These are phyloP conservation scores for Poeciliopsis gracilis DNA, from an alignment of 2,797 vertebrate genomes.

Conservation along the genomic window DNA sequence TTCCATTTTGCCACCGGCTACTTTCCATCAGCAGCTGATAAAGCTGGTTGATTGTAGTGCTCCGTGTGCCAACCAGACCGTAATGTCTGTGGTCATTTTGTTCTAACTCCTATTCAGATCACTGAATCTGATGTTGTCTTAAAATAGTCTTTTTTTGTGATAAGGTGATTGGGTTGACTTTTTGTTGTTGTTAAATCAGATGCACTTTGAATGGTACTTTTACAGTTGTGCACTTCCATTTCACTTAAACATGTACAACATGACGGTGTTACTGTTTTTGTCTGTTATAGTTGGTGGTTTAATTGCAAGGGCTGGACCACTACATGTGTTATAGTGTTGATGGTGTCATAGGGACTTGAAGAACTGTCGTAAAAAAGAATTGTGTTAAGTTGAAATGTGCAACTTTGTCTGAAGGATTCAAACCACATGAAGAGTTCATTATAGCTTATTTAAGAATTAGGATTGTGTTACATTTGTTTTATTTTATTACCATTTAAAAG, in stretches of 20 bases:
- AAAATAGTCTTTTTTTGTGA: slow-evolving; percentile 55
- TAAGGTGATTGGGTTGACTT: slow-evolving; percentile 48
- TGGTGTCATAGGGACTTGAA: slow-evolving; percentile 43
- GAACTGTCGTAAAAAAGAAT: slow-evolving; percentile 44
- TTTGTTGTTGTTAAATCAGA: slow-evolving; percentile 70
- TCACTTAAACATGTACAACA: slow-evolving; percentile 59
- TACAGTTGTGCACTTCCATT: slow-evolving; percentile 73
- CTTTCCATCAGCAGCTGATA: slow-evolving; percentile 81
- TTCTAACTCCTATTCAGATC: slow-evolving; percentile 52
- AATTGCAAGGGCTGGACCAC: slow-evolving; percentile 53
- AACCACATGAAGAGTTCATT: slow-evolving; percentile 15
- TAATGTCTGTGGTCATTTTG: slow-evolving; percentile 45
- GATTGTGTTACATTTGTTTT: slow-evolving; percentile 40
- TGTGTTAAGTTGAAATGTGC: slow-evolving; percentile 55
- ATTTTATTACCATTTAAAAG: slow-evolving; percentile 39
- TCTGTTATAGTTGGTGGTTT: slow-evolving; percentile 33
- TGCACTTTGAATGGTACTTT: slow-evolving; percentile 79
- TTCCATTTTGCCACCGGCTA: slow-evolving; percentile 84
- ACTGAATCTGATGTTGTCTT: slow-evolving; percentile 71
- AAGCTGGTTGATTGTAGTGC: slow-evolving; percentile 74
- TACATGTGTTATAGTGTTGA: slow-evolving; percentile 51
- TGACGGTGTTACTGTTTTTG: slow-evolving; percentile 53
- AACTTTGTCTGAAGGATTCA: slow-evolving; percentile 48
- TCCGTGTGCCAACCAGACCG: slow-evolving; percentile 70
- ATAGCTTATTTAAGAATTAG: slow-evolving; percentile 30